phyloP scores from a whole-genome alignment of 2,113 vertebrate species.

The Eretmochelys imbricata region DNA sequence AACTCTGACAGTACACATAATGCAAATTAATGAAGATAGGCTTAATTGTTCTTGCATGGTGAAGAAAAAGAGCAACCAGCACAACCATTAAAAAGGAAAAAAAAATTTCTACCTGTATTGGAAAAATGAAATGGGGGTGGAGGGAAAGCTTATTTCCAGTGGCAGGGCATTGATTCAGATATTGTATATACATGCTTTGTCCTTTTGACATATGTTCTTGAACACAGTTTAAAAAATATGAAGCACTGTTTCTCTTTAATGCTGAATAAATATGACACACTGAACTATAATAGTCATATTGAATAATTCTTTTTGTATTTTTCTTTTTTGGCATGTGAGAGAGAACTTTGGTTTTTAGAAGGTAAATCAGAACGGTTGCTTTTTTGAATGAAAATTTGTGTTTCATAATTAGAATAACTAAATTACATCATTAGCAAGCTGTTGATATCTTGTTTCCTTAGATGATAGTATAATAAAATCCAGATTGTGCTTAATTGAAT shows the following conservation, averaged over 20 bases:
- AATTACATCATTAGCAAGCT: neutral
- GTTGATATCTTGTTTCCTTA: neutral
- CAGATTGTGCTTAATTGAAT: neutral
- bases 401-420: neutral
- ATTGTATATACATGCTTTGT: neutral
- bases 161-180: neutral
- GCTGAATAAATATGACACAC: neutral
- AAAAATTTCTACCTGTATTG: neutral
- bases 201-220: neutral
- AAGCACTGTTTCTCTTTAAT: neutral
- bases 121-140: neutral
- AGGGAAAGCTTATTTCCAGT: neutral
- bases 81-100: neutral
- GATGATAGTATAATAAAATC: neutral
- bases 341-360: neutral
- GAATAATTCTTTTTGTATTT: neutral
- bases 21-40: neutral
- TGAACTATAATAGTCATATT: neutral
- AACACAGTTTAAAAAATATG: neutral
- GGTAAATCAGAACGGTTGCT: neutral
- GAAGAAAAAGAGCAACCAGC: conserved; percentile 5
- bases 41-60: neutral
- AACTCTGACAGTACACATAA: neutral
- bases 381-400: neutral
- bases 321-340: neutral